Evolutionary conservation across 2,113 vertebrate genomes (phyloP).

Genomic region (Apteryx owenii): DNA sequence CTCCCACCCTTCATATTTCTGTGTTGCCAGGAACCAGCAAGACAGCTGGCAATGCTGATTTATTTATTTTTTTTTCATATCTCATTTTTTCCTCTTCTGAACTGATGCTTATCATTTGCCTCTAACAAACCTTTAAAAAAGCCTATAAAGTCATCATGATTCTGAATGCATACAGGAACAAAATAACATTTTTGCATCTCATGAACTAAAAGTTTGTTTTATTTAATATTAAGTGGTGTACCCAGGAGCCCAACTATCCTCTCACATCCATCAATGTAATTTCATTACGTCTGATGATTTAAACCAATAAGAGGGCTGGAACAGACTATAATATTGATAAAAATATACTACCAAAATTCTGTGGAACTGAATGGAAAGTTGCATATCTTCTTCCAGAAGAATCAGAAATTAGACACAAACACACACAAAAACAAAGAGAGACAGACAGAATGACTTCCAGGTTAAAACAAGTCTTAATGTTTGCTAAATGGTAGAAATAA

Average conservation of each 20-base stretch:
- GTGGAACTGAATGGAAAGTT: neutral
- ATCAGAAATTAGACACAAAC: neutral
- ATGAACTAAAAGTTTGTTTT: neutral
- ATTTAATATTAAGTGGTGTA: neutral
- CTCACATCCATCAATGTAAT: neutral
- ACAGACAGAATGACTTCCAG: neutral
- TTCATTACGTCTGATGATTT: neutral
- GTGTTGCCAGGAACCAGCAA: neutral
- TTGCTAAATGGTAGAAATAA: neutral
- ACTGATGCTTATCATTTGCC: neutral
- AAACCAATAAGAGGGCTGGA: neutral
- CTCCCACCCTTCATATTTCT: neutral
- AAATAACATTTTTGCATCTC: neutral
- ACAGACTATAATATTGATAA: neutral
- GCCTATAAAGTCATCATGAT: neutral
- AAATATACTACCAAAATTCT: neutral
- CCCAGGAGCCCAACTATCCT: neutral
- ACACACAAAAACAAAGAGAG: neutral
- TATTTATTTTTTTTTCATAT: neutral
- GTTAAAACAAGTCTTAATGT: neutral
- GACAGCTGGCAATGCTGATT: neutral
- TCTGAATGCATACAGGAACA: neutral
- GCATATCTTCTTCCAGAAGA: neutral
- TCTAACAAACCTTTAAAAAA: neutral
- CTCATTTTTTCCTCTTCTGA: neutral